Evolutionary conservation across 2,888 invertebrate genomes (phyloP).

Genomic region (Plebejus argus): DNA sequence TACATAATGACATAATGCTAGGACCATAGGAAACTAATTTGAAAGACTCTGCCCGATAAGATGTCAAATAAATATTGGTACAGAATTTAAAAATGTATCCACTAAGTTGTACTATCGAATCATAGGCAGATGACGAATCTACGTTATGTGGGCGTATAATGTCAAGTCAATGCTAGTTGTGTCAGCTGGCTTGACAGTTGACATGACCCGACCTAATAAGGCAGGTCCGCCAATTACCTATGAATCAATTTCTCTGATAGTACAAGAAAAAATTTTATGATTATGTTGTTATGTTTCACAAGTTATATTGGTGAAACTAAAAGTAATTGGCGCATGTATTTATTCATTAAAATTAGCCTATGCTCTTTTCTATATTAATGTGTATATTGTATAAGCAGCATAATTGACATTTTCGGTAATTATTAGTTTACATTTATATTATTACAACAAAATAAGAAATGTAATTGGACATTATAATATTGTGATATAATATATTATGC

Average conservation of each 20-base stretch:
- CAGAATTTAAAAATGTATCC: neutral
- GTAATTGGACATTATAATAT: neutral
- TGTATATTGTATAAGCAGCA: neutral
- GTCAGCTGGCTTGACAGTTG: neutral
- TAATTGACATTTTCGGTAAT: neutral
- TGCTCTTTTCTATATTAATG: neutral
- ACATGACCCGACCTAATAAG: neutral
- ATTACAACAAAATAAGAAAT: neutral
- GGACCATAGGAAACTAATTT: neutral
- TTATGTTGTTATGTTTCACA: no score
- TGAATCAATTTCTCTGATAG: no score
- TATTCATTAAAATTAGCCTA: neutral
- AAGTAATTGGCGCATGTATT: neutral
- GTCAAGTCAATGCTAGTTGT: neutral
- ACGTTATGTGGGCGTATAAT: neutral
- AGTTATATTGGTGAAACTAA: neutral
- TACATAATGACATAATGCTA: neutral
- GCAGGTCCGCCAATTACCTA: no score
- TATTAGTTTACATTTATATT: neutral
- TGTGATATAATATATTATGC: neutral
- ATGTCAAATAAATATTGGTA: neutral
- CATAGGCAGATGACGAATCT: neutral
- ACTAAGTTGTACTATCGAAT: neutral
- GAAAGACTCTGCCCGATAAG: neutral
- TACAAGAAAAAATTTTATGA: no score